phyloP scores from a whole-genome alignment of 2,797 vertebrate species.

The Macroramphosus scolopax region DNA sequence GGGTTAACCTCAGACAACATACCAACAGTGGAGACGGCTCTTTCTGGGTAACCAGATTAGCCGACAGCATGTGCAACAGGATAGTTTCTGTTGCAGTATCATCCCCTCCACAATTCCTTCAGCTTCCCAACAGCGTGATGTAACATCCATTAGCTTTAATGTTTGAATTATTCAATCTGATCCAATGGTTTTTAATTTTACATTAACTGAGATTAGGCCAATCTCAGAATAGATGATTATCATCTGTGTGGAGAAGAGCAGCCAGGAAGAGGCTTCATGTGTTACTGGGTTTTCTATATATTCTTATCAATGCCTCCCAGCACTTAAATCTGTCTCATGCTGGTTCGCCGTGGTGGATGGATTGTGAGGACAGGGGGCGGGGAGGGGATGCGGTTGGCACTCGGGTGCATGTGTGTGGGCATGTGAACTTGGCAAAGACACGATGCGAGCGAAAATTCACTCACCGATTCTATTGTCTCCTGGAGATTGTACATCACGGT shows the following conservation, averaged over 20 bases:
- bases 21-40: conserved; percentile 64
- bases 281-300: too few species aligned
- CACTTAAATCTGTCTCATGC: conserved; percentile 44
- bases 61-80: conserved; percentile 42
- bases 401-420: conserved; percentile 50
- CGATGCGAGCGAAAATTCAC: conserved; percentile 62
- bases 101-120: too few species aligned
- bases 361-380: conserved; percentile 18
- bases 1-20: conserved; percentile 63
- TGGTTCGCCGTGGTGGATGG: conserved; percentile 40
- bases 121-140: too few species aligned
- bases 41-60: conserved; percentile 73
- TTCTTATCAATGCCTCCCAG: too few species aligned
- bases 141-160: too few species aligned
- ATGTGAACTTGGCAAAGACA: conserved; percentile 64
- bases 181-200: too few species aligned
- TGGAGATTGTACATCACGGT: conserved; percentile 53
- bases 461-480: conserved; percentile 65
- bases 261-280: too few species aligned
- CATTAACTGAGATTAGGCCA: too few species aligned
- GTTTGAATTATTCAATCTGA: too few species aligned
- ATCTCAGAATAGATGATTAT: too few species aligned
- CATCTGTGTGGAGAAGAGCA: too few species aligned
- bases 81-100: too few species aligned
- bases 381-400: conserved; percentile 48